These are phyloP conservation scores for Agonum fuliginosum DNA, from an alignment of 2,888 invertebrate genomes.

Conservation along the genomic window DNA sequence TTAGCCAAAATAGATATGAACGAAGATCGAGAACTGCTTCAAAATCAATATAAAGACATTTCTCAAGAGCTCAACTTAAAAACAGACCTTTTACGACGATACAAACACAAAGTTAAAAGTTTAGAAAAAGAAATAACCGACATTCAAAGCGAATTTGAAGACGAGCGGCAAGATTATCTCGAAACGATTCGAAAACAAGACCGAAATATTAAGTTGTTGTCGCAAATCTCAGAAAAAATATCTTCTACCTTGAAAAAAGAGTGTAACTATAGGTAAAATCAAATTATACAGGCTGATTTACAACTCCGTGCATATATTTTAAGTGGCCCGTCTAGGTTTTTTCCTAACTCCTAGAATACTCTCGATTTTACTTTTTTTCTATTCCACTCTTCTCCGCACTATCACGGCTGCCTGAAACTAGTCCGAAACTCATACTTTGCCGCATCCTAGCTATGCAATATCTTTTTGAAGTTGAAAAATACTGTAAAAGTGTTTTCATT, in stretches of 20 bases:
- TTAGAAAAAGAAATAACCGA: constrained; percentile 85
- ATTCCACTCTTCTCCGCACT: no score
- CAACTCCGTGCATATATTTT: no score
- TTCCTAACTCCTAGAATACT: no score
- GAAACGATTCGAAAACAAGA: constrained; percentile 87
- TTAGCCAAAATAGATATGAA: constrained; percentile 78
- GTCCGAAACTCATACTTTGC: no score
- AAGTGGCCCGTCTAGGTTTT: no score
- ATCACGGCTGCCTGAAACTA: no score
- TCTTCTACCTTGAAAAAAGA: constrained; percentile 82
- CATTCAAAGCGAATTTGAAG: constrained; percentile 87
- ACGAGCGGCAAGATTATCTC: constrained; percentile 87
- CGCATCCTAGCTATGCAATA: no score
- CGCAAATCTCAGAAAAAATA: constrained; percentile 80
- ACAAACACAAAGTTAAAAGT: constrained; percentile 79
- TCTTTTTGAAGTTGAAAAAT: no score
- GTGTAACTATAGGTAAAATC: constrained; percentile 83
- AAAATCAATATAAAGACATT: constrained; percentile 85
- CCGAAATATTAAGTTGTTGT: constrained; percentile 80
- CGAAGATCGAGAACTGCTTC: constrained; percentile 81
- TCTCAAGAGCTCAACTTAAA: constrained; percentile 85
- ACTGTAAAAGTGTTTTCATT: no score
- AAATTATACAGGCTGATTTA: no score
- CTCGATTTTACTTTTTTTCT: no score
- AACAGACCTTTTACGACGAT: constrained; percentile 80